A percentile compares a stretch with the other conserved stretches of the same genome.
These are phyloP conservation scores for Oxycera nigricornis DNA, from an alignment of 2,888 invertebrate genomes.

Conservation along the genomic window DNA sequence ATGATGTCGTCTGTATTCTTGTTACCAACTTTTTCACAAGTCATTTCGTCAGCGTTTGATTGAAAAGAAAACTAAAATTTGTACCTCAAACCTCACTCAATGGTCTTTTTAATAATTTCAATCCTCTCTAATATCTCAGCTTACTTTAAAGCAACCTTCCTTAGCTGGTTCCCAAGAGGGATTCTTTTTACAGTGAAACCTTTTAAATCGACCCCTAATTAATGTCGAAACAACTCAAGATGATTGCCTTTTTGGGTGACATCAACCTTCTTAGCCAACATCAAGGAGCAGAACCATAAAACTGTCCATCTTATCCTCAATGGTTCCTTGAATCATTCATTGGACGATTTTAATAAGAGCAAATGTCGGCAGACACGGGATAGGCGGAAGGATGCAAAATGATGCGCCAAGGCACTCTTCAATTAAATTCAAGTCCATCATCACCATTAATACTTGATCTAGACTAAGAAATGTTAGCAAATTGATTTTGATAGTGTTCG, in stretches of 20 bases:
- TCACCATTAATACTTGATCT: slow-evolving; percentile 1
- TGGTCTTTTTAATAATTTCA: no score
- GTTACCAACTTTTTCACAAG: no score
- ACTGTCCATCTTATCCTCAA: not conserved
- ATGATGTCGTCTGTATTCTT: no score
- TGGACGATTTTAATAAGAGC: slow-evolving; percentile 3
- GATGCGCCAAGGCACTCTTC: slow-evolving; percentile 9
- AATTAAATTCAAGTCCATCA: slow-evolving; percentile 30
- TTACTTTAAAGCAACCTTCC: no score
- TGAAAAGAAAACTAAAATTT: no score
- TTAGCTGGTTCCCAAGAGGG: no score
- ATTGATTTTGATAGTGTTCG: not conserved
- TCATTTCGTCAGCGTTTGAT: no score
- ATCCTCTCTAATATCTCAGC: no score
- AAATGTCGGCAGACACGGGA: not conserved
- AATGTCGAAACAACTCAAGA: slow-evolving; percentile 7
- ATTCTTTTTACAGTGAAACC: not conserved
- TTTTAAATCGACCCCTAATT: slow-evolving; percentile 6
- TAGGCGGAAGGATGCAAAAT: not conserved
- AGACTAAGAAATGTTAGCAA: not conserved
- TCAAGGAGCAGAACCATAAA: not conserved
- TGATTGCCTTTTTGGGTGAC: slow-evolving; percentile 21
- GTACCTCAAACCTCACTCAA: no score
- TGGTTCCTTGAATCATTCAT: not conserved
- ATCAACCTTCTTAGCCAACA: not conserved